phyloP scores from a whole-genome alignment of 30 jellyfish, hydroid and myxozoan genomes.

The Turritopsis rubra region DNA sequence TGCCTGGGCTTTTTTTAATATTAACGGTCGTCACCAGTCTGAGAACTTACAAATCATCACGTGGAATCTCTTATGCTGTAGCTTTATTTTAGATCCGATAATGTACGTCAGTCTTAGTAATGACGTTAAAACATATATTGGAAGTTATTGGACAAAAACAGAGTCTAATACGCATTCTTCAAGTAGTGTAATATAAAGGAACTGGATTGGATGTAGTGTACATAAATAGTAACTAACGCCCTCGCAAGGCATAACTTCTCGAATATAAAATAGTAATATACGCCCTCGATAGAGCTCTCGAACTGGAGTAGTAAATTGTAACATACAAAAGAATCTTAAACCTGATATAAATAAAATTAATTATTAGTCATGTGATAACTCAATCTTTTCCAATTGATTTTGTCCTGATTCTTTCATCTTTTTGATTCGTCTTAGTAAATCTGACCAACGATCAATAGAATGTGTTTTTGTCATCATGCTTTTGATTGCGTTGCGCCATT shows the following conservation, averaged over 20 bases:
- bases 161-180: background rate
- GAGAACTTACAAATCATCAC: conserved; percentile 1
- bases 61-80: background rate
- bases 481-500: background rate
- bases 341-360: too few relatives aligned
- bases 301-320: too few relatives aligned
- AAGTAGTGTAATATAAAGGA: background rate
- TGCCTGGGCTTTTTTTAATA: background rate
- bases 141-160: background rate
- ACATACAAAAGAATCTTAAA: too few relatives aligned
- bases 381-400: background rate
- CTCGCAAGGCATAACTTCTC: too few relatives aligned
- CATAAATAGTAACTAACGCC: too few relatives aligned
- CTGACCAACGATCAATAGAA: background rate
- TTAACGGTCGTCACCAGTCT: background rate
- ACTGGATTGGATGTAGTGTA: too few relatives aligned
- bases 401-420: background rate
- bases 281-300: too few relatives aligned
- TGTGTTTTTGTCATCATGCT: background rate
- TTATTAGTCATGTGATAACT: background rate
- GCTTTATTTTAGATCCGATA: background rate
- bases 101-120: background rate
- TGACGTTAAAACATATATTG: background rate
- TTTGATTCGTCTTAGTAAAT: background rate
- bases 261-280: too few relatives aligned